These are phyloP conservation scores for Hyperoplus lanceolatus DNA, from an alignment of 2,797 vertebrate species.

Conservation along the genomic window DNA sequence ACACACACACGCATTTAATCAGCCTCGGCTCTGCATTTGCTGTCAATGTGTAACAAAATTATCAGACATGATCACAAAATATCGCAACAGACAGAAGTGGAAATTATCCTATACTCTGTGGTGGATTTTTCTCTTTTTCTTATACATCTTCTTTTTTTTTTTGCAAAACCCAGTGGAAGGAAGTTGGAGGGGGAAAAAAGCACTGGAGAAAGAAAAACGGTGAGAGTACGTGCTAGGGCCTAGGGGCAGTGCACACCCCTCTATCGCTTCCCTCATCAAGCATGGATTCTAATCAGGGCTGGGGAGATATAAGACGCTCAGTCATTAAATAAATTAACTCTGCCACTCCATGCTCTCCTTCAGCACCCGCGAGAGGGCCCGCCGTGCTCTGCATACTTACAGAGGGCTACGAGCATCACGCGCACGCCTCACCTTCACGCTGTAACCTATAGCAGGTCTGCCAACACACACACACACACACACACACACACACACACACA, in stretches of 20 bases:
- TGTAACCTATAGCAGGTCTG: conserved; percentile 44
- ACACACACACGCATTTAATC: conserved; percentile 62
- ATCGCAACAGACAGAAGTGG: conserved; percentile 37
- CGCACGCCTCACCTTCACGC: conserved; percentile 67
- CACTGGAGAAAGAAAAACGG: conserved; percentile 53
- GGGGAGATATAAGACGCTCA: conserved; percentile 86
- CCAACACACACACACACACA: conserved; percentile 37
- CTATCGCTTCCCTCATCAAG: conserved; percentile 85
- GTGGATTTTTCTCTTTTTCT: conserved; percentile 23
- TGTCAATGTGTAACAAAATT: conserved; percentile 51
- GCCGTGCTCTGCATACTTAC: conserved; percentile 83
- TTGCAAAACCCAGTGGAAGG: conserved; percentile 37
- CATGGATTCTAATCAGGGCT: conserved; percentile 87
- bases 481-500: conserved; percentile 33
- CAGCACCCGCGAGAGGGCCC: conserved; percentile 75
- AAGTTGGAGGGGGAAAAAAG: conserved; percentile 5
- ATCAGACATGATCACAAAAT: conserved; percentile 48
- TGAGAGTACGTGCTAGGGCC: conserved; percentile 67
- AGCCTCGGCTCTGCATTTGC: conserved; percentile 57
- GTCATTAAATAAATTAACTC: conserved; percentile 91
- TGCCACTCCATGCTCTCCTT: conserved; percentile 84
- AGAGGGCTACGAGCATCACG: conserved; percentile 48
- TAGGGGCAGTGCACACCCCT: conserved; percentile 74
- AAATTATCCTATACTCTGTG: conserved; percentile 33
- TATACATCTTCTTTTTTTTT: conserved; percentile 8